phyloP scores from a whole-genome alignment of 2,888 invertebrate genomes.

The Gastracanthus pulcherrimus region DNA sequence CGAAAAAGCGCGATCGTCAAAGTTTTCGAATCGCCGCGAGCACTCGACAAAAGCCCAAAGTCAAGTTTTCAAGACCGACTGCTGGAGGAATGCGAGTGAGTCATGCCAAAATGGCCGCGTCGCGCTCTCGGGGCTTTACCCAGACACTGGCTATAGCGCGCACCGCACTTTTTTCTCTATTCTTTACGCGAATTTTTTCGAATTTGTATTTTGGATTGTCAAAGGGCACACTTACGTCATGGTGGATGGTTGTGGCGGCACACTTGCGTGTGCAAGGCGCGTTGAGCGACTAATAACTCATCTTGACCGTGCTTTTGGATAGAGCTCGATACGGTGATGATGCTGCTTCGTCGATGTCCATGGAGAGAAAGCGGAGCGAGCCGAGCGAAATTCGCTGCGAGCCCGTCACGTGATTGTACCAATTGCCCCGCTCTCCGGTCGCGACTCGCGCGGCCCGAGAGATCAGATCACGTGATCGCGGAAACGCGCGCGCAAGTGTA shows the following conservation, averaged over 20 bases:
- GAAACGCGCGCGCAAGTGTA: too few species aligned
- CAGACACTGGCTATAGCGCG: not conserved
- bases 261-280: conserved; percentile 86
- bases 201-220: too few species aligned
- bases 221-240: conserved; percentile 83
- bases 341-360: conserved; percentile 49
- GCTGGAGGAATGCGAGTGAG: not conserved
- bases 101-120: conserved; percentile 21
- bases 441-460: too few species aligned
- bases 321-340: conserved; percentile 18
- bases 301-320: conserved; percentile 79
- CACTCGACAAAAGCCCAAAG: not conserved
- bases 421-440: not conserved
- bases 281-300: conserved; percentile 87
- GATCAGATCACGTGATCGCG: too few species aligned
- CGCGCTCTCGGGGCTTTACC: not conserved
- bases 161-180: not conserved
- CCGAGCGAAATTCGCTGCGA: conserved; percentile 5
- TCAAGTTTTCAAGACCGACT: not conserved
- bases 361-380: conserved; percentile 56
- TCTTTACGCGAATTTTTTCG: not conserved
- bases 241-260: conserved; percentile 82
- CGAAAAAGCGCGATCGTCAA: not conserved
- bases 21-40: not conserved
- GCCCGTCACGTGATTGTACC: not conserved